Evolutionary conservation across 2,797 vertebrate species (phyloP).

Genomic region (Tragopan temminckii): DNA sequence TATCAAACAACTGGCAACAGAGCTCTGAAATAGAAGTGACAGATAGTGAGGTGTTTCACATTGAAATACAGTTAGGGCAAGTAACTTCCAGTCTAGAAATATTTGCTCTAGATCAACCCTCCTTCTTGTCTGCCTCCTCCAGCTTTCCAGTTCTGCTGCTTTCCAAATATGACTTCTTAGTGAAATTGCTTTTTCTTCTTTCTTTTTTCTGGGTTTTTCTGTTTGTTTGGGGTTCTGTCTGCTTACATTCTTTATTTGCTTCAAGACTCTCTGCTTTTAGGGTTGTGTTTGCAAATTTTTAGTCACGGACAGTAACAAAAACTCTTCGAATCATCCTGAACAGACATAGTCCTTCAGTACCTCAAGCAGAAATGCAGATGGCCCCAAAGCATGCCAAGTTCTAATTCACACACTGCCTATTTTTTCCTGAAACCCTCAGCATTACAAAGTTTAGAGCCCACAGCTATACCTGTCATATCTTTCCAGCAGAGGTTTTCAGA

Average conservation of each 20-base stretch:
- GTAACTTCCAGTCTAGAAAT: too few relatives aligned
- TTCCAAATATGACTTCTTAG: not conserved
- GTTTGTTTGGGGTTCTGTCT: not conserved
- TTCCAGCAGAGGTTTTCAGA: not conserved
- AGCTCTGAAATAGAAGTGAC: not conserved
- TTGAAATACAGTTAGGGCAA: fast-evolving
- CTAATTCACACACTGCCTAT: not conserved
- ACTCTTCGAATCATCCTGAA: not conserved
- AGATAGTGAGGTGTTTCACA: not conserved
- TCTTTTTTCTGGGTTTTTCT: not conserved
- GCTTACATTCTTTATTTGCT: not conserved
- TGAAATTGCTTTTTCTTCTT: not conserved
- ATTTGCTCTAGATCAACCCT: not conserved
- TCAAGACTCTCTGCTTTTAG: not conserved
- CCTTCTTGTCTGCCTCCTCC: not conserved
- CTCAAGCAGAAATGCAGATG: not conserved
- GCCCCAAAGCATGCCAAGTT: not conserved
- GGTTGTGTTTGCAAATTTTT: not conserved
- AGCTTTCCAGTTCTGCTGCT: not conserved
- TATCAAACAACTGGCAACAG: slow-evolving; percentile 15
- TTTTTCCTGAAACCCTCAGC: not conserved
- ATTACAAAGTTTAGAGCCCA: not conserved
- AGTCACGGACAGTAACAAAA: not conserved
- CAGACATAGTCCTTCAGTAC: not conserved
- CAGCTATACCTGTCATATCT: not conserved